phyloP scores from a whole-genome alignment of 2,113 vertebrate species.

The Gnathonemus echidnorhynchus region DNA sequence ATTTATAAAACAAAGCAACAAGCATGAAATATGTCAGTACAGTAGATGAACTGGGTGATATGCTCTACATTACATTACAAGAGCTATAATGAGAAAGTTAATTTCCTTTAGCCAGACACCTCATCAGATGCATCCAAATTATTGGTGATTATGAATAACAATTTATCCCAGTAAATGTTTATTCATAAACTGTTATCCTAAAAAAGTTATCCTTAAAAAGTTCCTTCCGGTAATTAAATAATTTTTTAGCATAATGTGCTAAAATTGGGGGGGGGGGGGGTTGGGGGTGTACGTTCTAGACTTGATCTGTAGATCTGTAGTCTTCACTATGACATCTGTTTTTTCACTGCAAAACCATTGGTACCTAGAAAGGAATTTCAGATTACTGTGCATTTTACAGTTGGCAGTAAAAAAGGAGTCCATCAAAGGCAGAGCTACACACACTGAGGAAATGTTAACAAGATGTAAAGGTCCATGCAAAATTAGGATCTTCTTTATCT shows the following conservation, averaged over 20 bases:
- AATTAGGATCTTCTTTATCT: constrained; percentile 42
- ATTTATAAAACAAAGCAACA: neutral
- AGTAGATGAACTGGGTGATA: neutral
- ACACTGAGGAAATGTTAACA: constrained; percentile 58
- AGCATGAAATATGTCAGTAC: neutral
- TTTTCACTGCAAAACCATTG: neutral
- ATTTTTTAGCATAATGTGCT: neutral
- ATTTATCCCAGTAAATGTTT: neutral
- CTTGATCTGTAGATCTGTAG: neutral
- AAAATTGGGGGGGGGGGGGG: neutral
- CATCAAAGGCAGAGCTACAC: constrained; percentile 57
- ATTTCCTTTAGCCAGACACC: neutral
- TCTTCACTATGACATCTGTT: neutral
- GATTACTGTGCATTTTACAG: constrained; percentile 56
- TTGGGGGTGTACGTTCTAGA: neutral
- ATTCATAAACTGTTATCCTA: neutral
- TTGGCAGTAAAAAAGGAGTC: constrained; percentile 52
- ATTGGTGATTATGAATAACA: neutral
- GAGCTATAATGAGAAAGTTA: neutral
- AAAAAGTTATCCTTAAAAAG: neutral
- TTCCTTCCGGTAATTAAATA: neutral
- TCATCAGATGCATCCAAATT: neutral
- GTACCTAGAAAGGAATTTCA: constrained; percentile 43
- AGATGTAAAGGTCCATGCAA: constrained; percentile 65
- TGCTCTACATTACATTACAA: neutral